Conservation (phyloP, 1,140 invertebrate species). For the Ceratina australensis region DNA sequence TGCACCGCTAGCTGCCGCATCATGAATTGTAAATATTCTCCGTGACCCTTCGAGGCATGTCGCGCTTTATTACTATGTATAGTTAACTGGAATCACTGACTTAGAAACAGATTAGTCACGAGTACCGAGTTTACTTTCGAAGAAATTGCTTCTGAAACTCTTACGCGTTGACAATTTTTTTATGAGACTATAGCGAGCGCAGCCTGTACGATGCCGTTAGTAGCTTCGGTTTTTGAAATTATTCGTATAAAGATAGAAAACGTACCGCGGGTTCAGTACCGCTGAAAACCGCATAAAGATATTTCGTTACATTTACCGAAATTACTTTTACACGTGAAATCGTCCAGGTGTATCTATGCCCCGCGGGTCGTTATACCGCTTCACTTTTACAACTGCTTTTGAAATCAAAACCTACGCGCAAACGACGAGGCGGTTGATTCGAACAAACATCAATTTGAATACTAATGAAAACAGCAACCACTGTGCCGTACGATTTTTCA, state of each 20-base stretch:
- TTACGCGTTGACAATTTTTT: too few species aligned
- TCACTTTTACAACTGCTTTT: conserved; percentile 1
- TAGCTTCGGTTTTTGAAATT: too few species aligned
- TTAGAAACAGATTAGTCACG: neutral
- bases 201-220: too few species aligned
- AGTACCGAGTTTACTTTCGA: neutral
- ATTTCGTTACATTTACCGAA: neutral
- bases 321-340: neutral
- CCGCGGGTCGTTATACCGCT: neutral
- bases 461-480: neutral
- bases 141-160: too few species aligned
- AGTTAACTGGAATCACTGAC: neutral
- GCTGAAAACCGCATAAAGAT: too few species aligned
- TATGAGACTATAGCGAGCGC: too few species aligned
- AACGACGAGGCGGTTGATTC: neutral
- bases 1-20: neutral
- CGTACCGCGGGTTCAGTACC: too few species aligned
- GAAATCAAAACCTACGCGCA: conserved; percentile 1
- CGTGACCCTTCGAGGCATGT: conserved; percentile 1
- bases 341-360: neutral
- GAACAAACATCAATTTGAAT: conserved; percentile 13
- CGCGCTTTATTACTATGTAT: conserved; percentile 3
- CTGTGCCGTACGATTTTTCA: neutral
- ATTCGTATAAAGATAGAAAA: too few species aligned
- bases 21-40: conserved; percentile 26